Evolutionary conservation across 2,797 vertebrate species (phyloP).

Genomic region (Chelmon rostratus): DNA sequence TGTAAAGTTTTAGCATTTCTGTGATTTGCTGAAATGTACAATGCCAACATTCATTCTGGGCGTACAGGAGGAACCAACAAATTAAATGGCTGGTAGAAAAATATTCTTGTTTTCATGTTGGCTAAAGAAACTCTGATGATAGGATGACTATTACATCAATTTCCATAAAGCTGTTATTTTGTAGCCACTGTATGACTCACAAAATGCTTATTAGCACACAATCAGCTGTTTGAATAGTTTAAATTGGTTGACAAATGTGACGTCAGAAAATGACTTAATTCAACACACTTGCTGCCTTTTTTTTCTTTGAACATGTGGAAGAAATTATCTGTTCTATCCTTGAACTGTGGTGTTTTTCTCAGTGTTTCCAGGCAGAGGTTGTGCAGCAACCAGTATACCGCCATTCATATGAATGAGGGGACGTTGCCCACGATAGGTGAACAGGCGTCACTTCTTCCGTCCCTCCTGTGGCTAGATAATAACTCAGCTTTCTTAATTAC

Average conservation of each 20-base stretch:
- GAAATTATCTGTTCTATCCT: background rate
- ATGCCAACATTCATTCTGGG: background rate
- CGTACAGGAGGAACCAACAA: background rate
- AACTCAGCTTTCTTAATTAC: conserved; percentile 83
- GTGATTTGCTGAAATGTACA: no score
- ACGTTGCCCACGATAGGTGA: conserved; percentile 59
- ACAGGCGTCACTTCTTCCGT: conserved; percentile 49
- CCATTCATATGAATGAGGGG: conserved; percentile 24
- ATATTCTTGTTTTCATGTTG: background rate
- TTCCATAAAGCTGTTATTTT: background rate
- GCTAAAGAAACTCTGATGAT: background rate
- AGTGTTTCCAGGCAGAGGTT: background rate
- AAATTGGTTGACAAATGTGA: background rate
- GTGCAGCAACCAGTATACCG: background rate
- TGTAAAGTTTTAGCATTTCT: no score
- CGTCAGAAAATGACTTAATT: background rate
- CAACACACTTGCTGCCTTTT: background rate
- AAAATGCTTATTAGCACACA: background rate
- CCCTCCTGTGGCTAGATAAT: conserved; percentile 71
- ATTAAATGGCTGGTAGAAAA: conserved; percentile 1
- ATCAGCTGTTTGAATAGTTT: background rate
- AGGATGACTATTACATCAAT: background rate
- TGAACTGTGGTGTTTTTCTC: background rate
- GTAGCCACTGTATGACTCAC: background rate
- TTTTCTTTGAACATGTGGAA: background rate